A percentile compares a stretch with the other conserved stretches of the same genome.
phyloP scores from a whole-genome alignment of 2,113 vertebrate genomes.

The Excalfactoria chinensis region DNA sequence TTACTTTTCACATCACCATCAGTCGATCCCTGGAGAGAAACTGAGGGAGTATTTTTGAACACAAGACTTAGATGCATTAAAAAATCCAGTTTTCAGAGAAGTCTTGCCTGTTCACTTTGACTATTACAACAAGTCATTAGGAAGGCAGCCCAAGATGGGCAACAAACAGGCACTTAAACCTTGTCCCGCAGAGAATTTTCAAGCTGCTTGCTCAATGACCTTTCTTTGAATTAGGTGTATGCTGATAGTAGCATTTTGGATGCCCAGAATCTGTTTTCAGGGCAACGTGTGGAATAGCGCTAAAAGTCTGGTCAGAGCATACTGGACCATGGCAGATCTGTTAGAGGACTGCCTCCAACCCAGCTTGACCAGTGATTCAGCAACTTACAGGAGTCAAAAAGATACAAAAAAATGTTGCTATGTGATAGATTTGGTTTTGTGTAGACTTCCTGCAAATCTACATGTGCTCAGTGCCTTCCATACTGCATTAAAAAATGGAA shows the following conservation, averaged over 20 bases:
- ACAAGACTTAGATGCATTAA: background rate
- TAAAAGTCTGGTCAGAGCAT: background rate
- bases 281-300: background rate
- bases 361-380: background rate
- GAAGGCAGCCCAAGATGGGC: background rate
- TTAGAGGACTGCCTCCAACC: background rate
- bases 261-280: slow-evolving; percentile 24
- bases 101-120: background rate
- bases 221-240: background rate
- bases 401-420: background rate
- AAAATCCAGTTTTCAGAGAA: background rate
- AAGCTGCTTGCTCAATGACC: background rate
- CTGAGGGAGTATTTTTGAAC: background rate
- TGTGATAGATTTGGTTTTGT: background rate
- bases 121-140: background rate
- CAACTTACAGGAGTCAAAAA: background rate
- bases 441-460: background rate
- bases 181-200: background rate
- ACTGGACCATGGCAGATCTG: background rate
- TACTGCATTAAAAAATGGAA: background rate
- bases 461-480: background rate
- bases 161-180: background rate
- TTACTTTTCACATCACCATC: background rate
- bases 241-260: background rate
- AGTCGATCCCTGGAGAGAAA: background rate